Evolutionary conservation across 2,888 invertebrate species (phyloP), one percentile per base, ranked within the genome.

Genomic region (Zaprionus obscuricornis): DNA sequence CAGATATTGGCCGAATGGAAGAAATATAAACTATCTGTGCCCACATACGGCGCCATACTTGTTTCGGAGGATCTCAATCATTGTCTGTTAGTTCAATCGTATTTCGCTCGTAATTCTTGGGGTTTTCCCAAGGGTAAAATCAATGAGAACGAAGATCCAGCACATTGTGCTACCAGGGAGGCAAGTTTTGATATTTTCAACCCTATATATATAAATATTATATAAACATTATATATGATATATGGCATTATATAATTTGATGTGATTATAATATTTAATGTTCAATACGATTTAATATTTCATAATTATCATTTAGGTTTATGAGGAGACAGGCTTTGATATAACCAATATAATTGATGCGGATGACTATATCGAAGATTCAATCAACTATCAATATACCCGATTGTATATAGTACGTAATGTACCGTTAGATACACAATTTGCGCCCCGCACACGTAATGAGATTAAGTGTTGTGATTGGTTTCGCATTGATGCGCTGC

Each of bases 51-150:
- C 18, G 98, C 97, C 22, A 97, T 99, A 84, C 92, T 99, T 58
- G 91, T 99, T 45, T 95, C 96, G 83, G 93, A 94, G 67, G 95
- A 95, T 79, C 89, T 97, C 75, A 92, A 94, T 0, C 94, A 96
- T 88, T 96, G 96, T 51, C 90, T 97, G 72, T 91, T 97, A 34
- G 97, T 97, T 55, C 96, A 97, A 91, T 96, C 97, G 63, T 97
- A 95, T 89, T 96, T 95, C 93, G 94, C 96, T 2, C 96, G 95
- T 86, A 93, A 94, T 31, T 96, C 97, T 22, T 99, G 99, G 99
- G 97, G 98, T 43, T 99, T 99, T 91, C 99, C 99, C 0, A 99
- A 99, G 90, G 99, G 99, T 37, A 99, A 99, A 92, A 96, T 99
- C 4, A 99, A 99, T 90, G 96, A 98, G 90, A 95, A 95, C 85